These are phyloP conservation scores for Drosophila tristis DNA, from an alignment of 1,140 invertebrate genomes.

Conservation along the genomic window DNA sequence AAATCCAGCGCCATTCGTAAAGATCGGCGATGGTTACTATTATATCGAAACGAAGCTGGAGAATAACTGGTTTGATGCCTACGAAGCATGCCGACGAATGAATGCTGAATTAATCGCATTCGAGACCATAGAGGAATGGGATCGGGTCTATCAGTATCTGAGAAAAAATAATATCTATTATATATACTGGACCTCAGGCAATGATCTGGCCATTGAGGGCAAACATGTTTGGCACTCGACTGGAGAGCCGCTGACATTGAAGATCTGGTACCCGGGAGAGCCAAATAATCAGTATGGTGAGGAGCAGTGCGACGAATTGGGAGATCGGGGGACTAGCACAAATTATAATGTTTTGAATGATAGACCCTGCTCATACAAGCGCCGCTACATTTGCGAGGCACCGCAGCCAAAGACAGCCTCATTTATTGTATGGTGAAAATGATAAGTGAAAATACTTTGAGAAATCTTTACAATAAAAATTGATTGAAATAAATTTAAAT, in stretches of 20 bases:
- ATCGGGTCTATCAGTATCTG: slow-evolving; percentile 2
- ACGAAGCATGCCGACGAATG: slow-evolving; percentile 10
- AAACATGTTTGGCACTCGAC: slow-evolving; percentile 21
- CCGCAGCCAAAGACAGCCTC: too few species aligned
- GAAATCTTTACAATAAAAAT: too few species aligned
- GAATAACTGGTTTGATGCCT: slow-evolving; percentile 28
- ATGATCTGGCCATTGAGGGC: slow-evolving; percentile 4
- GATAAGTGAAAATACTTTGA: too few species aligned
- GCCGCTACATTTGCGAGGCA: too few species aligned
- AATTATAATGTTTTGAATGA: too few species aligned
- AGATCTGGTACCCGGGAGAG: slow-evolving; percentile 14
- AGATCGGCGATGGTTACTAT: too few species aligned
- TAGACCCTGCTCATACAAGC: too few species aligned
- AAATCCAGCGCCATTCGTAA: too few species aligned
- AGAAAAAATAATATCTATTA: not conserved
- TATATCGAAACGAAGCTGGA: too few species aligned
- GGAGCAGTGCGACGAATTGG: slow-evolving; percentile 19
- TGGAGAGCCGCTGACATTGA: not conserved
- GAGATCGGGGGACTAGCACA: too few species aligned
- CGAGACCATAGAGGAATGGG: slow-evolving; percentile 6
- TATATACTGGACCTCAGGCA: slow-evolving; percentile 28
- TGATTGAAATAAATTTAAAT: too few species aligned
- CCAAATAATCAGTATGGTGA: slow-evolving; percentile 13
- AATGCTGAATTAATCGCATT: slow-evolving; percentile 15
- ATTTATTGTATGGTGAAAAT: too few species aligned